Base-by-base conservation (phyloP, 2,888 invertebrate genomes). In the Charanyca ferruginea region DNA sequence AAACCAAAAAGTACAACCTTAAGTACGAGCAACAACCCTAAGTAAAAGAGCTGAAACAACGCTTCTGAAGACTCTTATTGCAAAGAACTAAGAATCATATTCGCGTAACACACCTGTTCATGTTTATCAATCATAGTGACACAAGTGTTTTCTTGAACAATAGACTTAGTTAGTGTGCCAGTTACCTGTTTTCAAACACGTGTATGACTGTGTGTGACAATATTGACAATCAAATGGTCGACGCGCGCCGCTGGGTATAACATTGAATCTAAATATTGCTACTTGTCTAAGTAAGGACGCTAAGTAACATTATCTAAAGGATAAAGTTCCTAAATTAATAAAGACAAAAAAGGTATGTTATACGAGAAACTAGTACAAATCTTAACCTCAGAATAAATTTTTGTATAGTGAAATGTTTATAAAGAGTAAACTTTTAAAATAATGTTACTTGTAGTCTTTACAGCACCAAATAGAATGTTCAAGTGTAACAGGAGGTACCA, bases 71-170 rank as follows among this genome's bases (percentile, higher is more conserved):
- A 60, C 41, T 57, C 69, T 64, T 67, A 75, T 66, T 55, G 22
- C 54, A 58, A 66, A 16, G 45, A 1, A 9, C 9, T 69, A 79
- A 55, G 61, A 23, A 38, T 53, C 45, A 71, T 18, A 57, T 72
- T 83, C 20, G 23, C 25, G 25, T n/a, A 48, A 63, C 28, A 38
- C 53, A 70, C 38, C 53, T 65, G 49, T 47, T 63, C 25, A 47
- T 71, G 42, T 78, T 73, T 81, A 73, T 73, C 69, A 72, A 81
- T 72, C 68, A 59, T 66, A 77, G 77, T 81, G 81, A 73, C 81
- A 81, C 83, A 83, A 83, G 77, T 82, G 81, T 82, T 81, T 66
- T 67, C 55, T 66, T 65, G 61, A 67, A 83, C 83, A 82, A 82
- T 82, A 77, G 73, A 70, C 66, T 64, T 71, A 60, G 80, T 70